These are phyloP conservation scores for Eupelmus urozonus DNA, from an alignment of 2,888 invertebrate species.

Conservation along the genomic window DNA sequence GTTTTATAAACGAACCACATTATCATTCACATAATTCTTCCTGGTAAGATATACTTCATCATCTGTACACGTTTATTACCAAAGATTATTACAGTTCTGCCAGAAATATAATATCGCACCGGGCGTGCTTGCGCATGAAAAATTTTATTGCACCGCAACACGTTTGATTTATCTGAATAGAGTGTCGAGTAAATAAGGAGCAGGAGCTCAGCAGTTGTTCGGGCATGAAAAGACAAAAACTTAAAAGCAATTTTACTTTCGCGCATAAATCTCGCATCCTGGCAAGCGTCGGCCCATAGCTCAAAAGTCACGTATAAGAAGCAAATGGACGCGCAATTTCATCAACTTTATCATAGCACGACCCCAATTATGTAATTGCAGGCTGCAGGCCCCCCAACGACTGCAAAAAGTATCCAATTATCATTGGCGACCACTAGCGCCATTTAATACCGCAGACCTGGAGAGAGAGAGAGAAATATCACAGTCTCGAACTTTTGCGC, in stretches of 20 bases:
- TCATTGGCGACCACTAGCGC: too few species aligned
- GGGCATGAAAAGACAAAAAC: slow-evolving; percentile 23
- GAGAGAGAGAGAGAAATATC: slow-evolving; percentile 2
- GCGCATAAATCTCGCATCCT: slow-evolving; percentile 36
- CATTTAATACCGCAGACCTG: slow-evolving; percentile 1
- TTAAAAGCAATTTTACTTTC: slow-evolving; percentile 17
- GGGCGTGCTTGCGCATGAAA: background rate
- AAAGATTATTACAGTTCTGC: too few species aligned
- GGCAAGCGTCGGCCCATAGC: too few species aligned
- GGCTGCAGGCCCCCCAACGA: background rate
- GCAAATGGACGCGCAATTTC: slow-evolving; percentile 12
- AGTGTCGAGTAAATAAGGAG: background rate
- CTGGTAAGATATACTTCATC: background rate
- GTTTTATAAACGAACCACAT: too few species aligned
- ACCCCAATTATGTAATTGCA: slow-evolving; percentile 27
- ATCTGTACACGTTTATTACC: too few species aligned
- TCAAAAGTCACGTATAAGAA: background rate
- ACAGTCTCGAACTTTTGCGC: slow-evolving; percentile 5
- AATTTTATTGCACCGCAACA: background rate
- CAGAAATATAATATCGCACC: too few species aligned
- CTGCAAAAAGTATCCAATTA: background rate
- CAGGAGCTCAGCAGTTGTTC: slow-evolving; percentile 4
- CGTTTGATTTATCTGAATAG: slow-evolving; percentile 45
- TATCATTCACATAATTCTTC: slow-evolving; percentile 15
- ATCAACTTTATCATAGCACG: background rate